Evolutionary conservation across 1,140 invertebrate genomes (phyloP).

Genomic region (Caenorhabditis latens): DNA sequence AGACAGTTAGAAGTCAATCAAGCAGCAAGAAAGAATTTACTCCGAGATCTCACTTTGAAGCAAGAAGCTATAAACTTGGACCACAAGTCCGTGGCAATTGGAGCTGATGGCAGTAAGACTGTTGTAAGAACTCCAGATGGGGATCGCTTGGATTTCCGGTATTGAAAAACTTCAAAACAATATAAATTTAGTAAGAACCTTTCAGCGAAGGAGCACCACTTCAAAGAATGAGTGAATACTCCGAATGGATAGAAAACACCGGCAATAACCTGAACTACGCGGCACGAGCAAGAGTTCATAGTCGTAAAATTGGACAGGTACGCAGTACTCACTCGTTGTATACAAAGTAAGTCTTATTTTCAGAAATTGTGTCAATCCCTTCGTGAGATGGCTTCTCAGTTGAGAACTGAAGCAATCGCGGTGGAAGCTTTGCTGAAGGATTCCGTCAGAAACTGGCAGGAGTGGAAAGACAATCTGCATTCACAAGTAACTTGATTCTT

Average conservation of each 20-base stretch:
- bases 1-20: constrained; percentile 72
- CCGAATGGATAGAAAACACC: constrained; percentile 75
- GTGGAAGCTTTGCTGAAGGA: constrained; percentile 74
- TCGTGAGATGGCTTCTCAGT: constrained; percentile 69
- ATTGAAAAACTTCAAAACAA: neutral
- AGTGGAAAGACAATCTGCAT: constrained; percentile 74
- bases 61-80: constrained; percentile 73
- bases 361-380: constrained; percentile 69
- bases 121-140: constrained; percentile 59
- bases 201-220: constrained; percentile 71
- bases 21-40: constrained; percentile 68
- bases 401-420: constrained; percentile 72
- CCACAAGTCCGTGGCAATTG: constrained; percentile 72
- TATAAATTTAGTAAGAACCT: neutral
- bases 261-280: constrained; percentile 72
- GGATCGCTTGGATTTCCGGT: constrained; percentile 60
- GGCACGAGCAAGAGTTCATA: constrained; percentile 68
- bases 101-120: constrained; percentile 67
- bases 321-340: neutral
- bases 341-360: neutral
- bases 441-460: constrained; percentile 72
- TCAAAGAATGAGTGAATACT: constrained; percentile 70
- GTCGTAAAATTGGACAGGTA: constrained; percentile 71
- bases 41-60: constrained; percentile 73
- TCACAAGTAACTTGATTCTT: constrained; percentile 62